Conservation (phyloP, 1,140 invertebrate genomes). For the Hypothenemus hampei region DNA sequence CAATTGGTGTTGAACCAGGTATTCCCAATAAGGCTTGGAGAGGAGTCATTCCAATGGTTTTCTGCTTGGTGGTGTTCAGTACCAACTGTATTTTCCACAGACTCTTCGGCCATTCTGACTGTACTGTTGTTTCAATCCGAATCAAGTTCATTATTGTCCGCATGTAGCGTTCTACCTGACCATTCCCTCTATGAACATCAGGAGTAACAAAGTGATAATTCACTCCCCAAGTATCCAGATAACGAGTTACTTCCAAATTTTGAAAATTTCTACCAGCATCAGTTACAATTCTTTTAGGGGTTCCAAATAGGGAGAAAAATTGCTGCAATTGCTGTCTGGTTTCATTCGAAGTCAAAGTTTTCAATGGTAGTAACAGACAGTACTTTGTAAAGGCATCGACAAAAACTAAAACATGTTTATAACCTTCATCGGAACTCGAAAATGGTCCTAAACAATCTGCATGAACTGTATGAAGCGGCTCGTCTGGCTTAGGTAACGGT, state of each 20-base stretch:
- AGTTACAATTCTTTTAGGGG: neutral
- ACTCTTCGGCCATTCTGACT: slow-evolving; percentile 3
- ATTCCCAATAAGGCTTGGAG: neutral
- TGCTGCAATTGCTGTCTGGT: neutral
- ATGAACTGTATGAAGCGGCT: slow-evolving; percentile 22
- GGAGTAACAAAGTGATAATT: neutral
- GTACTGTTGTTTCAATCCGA: slow-evolving; percentile 12
- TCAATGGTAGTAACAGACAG: neutral
- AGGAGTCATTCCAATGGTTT: slow-evolving; percentile 8
- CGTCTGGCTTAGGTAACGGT: slow-evolving; percentile 24
- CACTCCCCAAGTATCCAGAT: slow-evolving; percentile 20
- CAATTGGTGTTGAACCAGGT: neutral
- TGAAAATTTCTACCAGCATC: slow-evolving; percentile 1
- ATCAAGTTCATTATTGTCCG: slow-evolving; percentile 31
- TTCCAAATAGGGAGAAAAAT: slow-evolving; percentile 6
- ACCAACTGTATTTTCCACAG: slow-evolving; percentile 23
- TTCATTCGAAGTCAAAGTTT: neutral
- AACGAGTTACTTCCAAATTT: neutral
- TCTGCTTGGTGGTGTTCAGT: slow-evolving; percentile 23
- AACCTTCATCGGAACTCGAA: neutral
- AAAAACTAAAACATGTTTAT: slow-evolving; percentile 31
- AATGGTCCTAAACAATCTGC: slow-evolving; percentile 1
- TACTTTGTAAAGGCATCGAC: slow-evolving; percentile 39
- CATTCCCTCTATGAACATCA: slow-evolving; percentile 31
- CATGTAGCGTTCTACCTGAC: slow-evolving; percentile 39